Evolutionary conservation across 2,797 vertebrate species (phyloP).

Genomic region (Phoebastria nigripes): DNA sequence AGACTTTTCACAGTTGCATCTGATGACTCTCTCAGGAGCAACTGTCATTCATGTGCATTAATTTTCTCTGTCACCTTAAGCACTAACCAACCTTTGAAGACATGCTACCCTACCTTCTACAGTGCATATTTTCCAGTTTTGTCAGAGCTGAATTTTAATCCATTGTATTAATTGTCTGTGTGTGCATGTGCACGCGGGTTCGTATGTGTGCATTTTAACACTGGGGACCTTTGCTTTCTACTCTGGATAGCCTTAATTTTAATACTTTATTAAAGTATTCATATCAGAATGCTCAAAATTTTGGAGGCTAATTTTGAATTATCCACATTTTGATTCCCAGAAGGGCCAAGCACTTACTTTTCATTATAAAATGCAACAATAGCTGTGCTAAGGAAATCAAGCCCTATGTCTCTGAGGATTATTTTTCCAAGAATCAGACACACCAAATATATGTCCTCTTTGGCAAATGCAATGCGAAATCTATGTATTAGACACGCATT

Average conservation of each 20-base stretch:
- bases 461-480: slow-evolving; percentile 25
- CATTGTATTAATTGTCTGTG: background rate
- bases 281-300: background rate
- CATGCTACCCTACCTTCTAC: background rate
- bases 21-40: slow-evolving; percentile 28
- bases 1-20: slow-evolving; percentile 3
- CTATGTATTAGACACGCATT: slow-evolving; percentile 35
- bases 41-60: background rate
- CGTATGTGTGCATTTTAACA: background rate
- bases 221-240: background rate
- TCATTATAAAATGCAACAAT: slow-evolving; percentile 22
- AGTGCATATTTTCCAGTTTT: background rate
- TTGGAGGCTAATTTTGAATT: slow-evolving; percentile 9
- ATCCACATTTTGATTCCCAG: background rate
- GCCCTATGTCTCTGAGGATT: slow-evolving; percentile 18
- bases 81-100: slow-evolving; percentile 23
- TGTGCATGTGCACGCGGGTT: background rate
- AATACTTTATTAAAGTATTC: background rate
- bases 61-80: slow-evolving; percentile 46
- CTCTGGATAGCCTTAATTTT: background rate
- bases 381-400: slow-evolving; percentile 37
- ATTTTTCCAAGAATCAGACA: slow-evolving; percentile 47
- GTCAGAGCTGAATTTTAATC: slow-evolving; percentile 29
- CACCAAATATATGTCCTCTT: slow-evolving; percentile 27
- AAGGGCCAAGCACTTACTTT: slow-evolving; percentile 38